Conservation (phyloP, 2,888 invertebrate species). For the Autographa gamma region DNA sequence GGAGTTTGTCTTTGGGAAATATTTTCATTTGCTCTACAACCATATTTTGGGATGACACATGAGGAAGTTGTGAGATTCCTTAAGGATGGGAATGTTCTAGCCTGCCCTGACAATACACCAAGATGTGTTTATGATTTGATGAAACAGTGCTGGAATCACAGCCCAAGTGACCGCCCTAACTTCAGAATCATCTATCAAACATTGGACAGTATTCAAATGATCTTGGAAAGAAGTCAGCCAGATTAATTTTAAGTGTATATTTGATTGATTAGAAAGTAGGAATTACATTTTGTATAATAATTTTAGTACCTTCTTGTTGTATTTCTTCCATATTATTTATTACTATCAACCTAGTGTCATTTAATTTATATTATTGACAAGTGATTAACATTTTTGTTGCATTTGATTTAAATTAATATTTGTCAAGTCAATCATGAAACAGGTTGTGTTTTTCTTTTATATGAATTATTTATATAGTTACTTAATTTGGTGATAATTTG, state of each 20-base stretch:
- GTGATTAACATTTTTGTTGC: constrained; percentile 2
- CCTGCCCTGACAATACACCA: constrained; percentile 97
- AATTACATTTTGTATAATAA: constrained; percentile 56
- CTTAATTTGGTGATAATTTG: constrained; percentile 28
- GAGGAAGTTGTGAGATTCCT: constrained; percentile 98
- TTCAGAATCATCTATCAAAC: constrained; percentile 95
- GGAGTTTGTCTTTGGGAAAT: constrained; percentile 99
- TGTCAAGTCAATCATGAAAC: constrained; percentile 19
- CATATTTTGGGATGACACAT: constrained; percentile 99
- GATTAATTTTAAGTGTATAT: constrained; percentile 69
- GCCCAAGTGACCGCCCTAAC: constrained; percentile 95
- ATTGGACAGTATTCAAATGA: constrained; percentile 91
- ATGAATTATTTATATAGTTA: constrained; percentile 20
- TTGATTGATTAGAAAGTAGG: constrained; percentile 54
- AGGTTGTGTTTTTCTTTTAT: constrained; percentile 2
- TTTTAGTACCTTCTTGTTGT: constrained; percentile 39
- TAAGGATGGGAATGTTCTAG: constrained; percentile 97
- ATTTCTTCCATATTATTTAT: constrained; percentile 29
- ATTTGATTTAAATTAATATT: neutral
- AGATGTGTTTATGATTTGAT: constrained; percentile 96
- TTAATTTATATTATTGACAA: constrained; percentile 20
- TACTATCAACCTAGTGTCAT: constrained; percentile 29
- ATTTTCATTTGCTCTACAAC: constrained; percentile 98
- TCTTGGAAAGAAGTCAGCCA: constrained; percentile 83
- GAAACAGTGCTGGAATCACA: constrained; percentile 97